Base-by-base conservation (phyloP, 2,797 vertebrate genomes). In the Pterois miles region DNA sequence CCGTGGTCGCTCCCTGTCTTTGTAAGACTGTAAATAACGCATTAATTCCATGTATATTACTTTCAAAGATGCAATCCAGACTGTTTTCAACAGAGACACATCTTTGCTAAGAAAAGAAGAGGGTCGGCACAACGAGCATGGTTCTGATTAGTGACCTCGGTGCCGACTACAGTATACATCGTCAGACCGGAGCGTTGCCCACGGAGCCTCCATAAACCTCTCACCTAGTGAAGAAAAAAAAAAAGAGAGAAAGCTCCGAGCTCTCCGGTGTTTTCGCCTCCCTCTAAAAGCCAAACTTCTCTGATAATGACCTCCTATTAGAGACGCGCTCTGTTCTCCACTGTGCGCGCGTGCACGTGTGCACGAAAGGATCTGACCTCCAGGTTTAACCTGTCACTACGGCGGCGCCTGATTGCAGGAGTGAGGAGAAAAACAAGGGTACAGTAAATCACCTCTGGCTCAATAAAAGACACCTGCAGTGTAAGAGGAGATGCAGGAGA, bases 401-500 rank as follows among this genome's bases (percentile, higher is more conserved):
- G 18, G 50, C 48, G 52, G 84, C 57, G 91, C 87, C 87, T 91
- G 91, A 94, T 93, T 94, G 91, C 89, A 62, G 80, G 74, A 80
- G 84, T 31, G 4, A 57, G 75, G 83, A 82, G 86, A 76, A 88
- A 88, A 88, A 82, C 71, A 74, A 77, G 90, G 81, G 88, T 84
- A 83, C 82, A 82, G 87, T 95, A 95, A 95, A 96, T 95, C 92
- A 93, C 86, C 34, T 75, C 86, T 65, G 78, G 76, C 87, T 91
- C 94, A 93, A 95, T 95, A 94, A 94, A 95, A 94, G 91, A 94
- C 95, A 96, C 94, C 94, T 95, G 94, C 83, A 59, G 83, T 93
- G 93, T 92, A 93, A 94, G 91, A 87, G 84, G 92, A 94, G 91
- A 93, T 71, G 84, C 75, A 65, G 86, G 89, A 87, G 84, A 86